Percentiles rank a stretch among this genome's conserved stretches.
These are phyloP conservation scores for Amia ocellicauda DNA, from an alignment of 2,113 vertebrate species.

Conservation along the genomic window DNA sequence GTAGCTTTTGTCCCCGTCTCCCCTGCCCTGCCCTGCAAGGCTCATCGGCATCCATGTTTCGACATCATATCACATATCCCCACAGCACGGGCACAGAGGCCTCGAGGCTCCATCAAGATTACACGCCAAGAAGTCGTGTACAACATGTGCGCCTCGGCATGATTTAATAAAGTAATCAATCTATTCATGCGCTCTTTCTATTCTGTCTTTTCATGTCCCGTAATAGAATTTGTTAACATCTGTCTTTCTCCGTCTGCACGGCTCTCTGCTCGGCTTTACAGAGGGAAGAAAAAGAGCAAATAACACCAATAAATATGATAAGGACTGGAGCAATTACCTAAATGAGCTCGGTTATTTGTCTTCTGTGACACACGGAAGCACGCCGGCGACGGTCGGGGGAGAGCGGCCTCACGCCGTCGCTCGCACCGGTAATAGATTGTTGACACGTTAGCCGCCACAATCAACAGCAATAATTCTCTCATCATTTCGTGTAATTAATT, in stretches of 20 bases:
- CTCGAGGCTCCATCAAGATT: slow-evolving; percentile 18
- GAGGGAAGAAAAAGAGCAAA: slow-evolving; percentile 23
- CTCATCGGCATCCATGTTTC: slow-evolving; percentile 26
- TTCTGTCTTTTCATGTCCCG: background rate
- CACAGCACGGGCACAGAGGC: slow-evolving; percentile 17
- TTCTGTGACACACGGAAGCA: slow-evolving; percentile 13
- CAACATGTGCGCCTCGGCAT: background rate
- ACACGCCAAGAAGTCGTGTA: slow-evolving; percentile 2
- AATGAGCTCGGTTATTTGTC: slow-evolving; percentile 32
- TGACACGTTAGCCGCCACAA: slow-evolving; percentile 8
- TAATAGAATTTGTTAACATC: slow-evolving; percentile 28
- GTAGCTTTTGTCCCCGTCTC: slow-evolving; percentile 1
- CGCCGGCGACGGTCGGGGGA: slow-evolving; percentile 20
- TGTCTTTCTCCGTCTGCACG: slow-evolving; percentile 2
- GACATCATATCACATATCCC: slow-evolving; percentile 14
- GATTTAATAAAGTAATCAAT: slow-evolving; percentile 30
- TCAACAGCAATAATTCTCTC: slow-evolving; percentile 13
- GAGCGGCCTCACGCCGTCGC: slow-evolving; percentile 15
- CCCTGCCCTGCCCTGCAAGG: slow-evolving; percentile 1
- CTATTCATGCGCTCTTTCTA: slow-evolving; percentile 25
- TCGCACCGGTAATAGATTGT: slow-evolving; percentile 13
- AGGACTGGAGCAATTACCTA: slow-evolving; percentile 33
- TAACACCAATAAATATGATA: slow-evolving; percentile 29
- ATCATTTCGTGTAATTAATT: slow-evolving; percentile 14
- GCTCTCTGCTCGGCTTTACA: slow-evolving; percentile 14